Evolutionary conservation across 2,888 invertebrate genomes (phyloP).

Genomic region (Meteorus cinctellus): DNA sequence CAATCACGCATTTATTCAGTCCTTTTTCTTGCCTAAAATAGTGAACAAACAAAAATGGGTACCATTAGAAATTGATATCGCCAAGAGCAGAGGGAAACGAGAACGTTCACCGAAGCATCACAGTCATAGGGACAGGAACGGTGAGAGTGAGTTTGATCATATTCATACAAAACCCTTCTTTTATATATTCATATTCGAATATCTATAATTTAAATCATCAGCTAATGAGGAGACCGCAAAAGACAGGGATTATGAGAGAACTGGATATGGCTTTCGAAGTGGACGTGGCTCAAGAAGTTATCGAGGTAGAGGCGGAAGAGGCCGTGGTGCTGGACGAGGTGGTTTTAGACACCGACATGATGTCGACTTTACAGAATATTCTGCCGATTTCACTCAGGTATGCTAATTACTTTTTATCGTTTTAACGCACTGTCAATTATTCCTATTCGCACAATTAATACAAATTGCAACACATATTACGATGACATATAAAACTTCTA

Average conservation of each 20-base stretch:
- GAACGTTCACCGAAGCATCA: conserved; percentile 76
- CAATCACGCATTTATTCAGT: background rate
- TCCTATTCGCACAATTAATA: background rate
- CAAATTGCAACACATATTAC: background rate
- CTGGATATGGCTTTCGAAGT: conserved; percentile 62
- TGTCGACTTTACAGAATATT: conserved; percentile 74
- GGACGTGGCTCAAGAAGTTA: conserved; percentile 68
- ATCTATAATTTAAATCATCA: conserved; percentile 30
- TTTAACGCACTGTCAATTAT: background rate
- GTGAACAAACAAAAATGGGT: conserved; percentile 89
- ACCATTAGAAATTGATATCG: conserved; percentile 89
- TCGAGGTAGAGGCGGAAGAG: conserved; percentile 74
- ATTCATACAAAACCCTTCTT: background rate
- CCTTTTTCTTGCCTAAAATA: conserved; percentile 57
- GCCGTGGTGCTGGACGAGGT: conserved; percentile 75
- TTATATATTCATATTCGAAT: conserved; percentile 6
- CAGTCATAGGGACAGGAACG: conserved; percentile 68
- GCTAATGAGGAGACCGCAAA: conserved; percentile 66
- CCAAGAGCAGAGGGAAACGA: conserved; percentile 80
- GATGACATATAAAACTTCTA: conserved; percentile 2
- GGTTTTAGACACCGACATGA: conserved; percentile 73
- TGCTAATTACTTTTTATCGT: conserved; percentile 23
- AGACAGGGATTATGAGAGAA: conserved; percentile 68
- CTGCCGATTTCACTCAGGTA: conserved; percentile 74
- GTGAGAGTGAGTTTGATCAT: conserved; percentile 61